Evolutionary conservation across 2,113 vertebrate species (phyloP).

Genomic region (Oophaga pumilio): DNA sequence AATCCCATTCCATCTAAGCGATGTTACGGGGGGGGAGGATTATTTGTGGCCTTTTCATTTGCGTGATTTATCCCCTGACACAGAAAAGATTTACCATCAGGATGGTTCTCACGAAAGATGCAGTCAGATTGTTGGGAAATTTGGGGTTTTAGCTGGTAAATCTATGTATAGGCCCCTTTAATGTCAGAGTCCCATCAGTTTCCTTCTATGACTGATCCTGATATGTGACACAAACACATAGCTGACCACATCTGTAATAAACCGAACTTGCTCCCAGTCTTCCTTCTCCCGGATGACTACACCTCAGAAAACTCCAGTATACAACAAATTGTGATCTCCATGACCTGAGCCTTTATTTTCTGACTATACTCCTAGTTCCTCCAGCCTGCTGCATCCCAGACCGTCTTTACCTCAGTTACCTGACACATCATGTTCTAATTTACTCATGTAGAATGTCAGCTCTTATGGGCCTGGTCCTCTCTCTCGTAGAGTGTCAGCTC

Average conservation of each 20-base stretch:
- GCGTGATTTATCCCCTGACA: background rate
- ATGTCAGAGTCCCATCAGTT: background rate
- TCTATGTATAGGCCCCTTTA: background rate
- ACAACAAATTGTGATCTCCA: too few relatives aligned
- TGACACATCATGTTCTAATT: too few relatives aligned
- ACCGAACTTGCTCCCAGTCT: too few relatives aligned
- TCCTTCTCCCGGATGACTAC: too few relatives aligned
- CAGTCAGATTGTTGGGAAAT: background rate
- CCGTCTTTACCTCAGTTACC: too few relatives aligned
- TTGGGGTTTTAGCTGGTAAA: background rate
- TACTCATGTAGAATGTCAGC: background rate
- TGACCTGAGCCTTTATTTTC: too few relatives aligned
- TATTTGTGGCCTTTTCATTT: slow-evolving; percentile 27
- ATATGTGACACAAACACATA: too few relatives aligned
- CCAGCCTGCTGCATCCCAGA: too few relatives aligned
- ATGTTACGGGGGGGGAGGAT: background rate
- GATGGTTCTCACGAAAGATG: background rate
- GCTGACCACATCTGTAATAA: too few relatives aligned
- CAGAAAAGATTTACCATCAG: background rate
- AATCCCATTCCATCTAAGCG: background rate
- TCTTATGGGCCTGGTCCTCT: background rate
- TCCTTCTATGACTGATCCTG: background rate
- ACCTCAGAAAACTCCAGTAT: too few relatives aligned
- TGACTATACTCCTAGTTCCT: too few relatives aligned
- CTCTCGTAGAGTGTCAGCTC: background rate